Conservation (phyloP, 1,140 invertebrate genomes). For the Drosophila serrata region DNA sequence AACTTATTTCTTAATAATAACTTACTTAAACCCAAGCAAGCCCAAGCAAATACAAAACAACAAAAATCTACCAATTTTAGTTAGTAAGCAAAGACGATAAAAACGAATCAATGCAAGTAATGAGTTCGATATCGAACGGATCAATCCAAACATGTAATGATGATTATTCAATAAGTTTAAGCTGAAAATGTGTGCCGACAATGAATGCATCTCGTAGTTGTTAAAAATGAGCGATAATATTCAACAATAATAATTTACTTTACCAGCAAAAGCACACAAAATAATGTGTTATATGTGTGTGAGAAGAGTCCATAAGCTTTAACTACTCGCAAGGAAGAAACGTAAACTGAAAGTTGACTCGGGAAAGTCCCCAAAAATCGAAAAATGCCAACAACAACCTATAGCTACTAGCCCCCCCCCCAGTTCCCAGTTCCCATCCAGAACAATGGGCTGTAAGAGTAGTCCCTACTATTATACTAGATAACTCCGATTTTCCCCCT, state of each 20-base stretch:
- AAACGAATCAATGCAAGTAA: conserved; percentile 48
- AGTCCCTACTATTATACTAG: conserved; percentile 42
- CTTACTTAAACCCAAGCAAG: conserved; percentile 48
- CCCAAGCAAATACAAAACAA: conserved; percentile 22
- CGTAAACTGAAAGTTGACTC: conserved; percentile 17
- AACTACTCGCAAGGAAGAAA: conserved; percentile 44
- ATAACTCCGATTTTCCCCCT: conserved; percentile 35
- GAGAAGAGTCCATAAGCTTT: conserved; percentile 61
- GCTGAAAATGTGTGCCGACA: conserved; percentile 62
- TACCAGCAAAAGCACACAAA: conserved; percentile 32
- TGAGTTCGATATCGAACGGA: conserved; percentile 28
- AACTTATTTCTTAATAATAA: conserved; percentile 64
- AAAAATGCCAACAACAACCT: conserved; percentile 34
- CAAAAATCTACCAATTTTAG: conserved; percentile 24
- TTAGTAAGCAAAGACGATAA: conserved; percentile 30
- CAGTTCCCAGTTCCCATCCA: no score
- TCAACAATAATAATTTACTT: conserved; percentile 58
- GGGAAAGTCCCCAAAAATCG: conserved; percentile 14
- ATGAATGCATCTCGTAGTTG: conserved; percentile 71
- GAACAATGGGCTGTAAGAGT: conserved; percentile 14
- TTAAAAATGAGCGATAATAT: conserved; percentile 44
- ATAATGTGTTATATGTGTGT: background rate
- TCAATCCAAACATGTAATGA: conserved; percentile 47
- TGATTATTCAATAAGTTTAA: conserved; percentile 64
- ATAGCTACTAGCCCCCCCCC: conserved; percentile 11